A percentile compares a stretch with the other conserved stretches of the same genome.
phyloP scores from a whole-genome alignment of 2,888 invertebrate species.

The Monochamus alternatus region DNA sequence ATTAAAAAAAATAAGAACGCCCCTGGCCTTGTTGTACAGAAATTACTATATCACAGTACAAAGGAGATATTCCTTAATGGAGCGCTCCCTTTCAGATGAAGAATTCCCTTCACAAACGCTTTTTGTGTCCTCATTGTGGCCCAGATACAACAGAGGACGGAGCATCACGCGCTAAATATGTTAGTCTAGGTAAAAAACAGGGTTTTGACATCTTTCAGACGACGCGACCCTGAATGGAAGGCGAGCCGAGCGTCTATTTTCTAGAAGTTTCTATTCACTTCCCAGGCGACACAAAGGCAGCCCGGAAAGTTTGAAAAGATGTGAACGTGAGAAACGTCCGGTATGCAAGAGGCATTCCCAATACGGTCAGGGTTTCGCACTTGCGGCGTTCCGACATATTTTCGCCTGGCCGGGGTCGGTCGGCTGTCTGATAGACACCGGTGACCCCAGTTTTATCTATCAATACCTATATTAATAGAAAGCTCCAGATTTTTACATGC shows the following conservation, averaged over 20 bases:
- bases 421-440: not conserved
- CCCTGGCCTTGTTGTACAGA: slow-evolving; percentile 11
- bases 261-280: slow-evolving; percentile 56
- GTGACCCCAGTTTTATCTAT: not conserved
- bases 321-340: slow-evolving; percentile 64
- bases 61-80: slow-evolving; percentile 24
- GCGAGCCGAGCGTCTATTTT: slow-evolving; percentile 49
- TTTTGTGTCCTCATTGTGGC: slow-evolving; percentile 36
- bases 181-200: slow-evolving; percentile 44
- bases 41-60: slow-evolving; percentile 31
- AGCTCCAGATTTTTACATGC: too few species aligned
- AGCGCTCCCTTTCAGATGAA: slow-evolving; percentile 19
- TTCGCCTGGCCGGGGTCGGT: not conserved
- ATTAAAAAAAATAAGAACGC: not conserved
- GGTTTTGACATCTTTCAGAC: slow-evolving; percentile 20
- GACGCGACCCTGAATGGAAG: slow-evolving; percentile 20
- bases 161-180: slow-evolving; percentile 39
- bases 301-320: slow-evolving; percentile 62
- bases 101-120: slow-evolving; percentile 20
- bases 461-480: not conserved
- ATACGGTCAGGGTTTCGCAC: slow-evolving; percentile 49
- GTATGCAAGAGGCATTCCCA: slow-evolving; percentile 59
- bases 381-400: slow-evolving; percentile 17
- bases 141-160: slow-evolving; percentile 32
- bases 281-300: slow-evolving; percentile 56